These are phyloP conservation scores for Tuberolachnus salignus DNA, from an alignment of 2,888 invertebrate genomes.

Conservation along the genomic window DNA sequence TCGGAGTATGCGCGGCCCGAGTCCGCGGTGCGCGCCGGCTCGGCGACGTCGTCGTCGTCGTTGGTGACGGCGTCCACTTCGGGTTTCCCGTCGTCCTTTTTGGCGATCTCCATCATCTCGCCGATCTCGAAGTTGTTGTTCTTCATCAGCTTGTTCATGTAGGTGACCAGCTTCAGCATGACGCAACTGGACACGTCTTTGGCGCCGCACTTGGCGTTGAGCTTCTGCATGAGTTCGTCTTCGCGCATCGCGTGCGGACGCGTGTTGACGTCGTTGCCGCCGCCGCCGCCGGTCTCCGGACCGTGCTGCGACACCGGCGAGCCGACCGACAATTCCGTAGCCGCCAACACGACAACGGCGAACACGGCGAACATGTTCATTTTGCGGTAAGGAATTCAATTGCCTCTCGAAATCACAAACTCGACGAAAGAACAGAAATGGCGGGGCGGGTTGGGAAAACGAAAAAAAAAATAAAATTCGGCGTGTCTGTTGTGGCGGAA, in stretches of 20 bases:
- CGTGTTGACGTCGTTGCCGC: neutral
- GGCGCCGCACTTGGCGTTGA: constrained; percentile 78
- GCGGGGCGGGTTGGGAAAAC: too few relatives aligned
- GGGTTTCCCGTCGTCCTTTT: constrained; percentile 61
- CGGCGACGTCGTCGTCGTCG: constrained; percentile 61
- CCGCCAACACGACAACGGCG: constrained; percentile 13
- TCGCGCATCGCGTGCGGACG: constrained; percentile 63
- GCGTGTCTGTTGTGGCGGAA: neutral
- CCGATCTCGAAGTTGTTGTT: constrained; percentile 80
- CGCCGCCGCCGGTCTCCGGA: neutral
- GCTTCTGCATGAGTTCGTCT: constrained; percentile 74
- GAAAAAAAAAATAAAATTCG: neutral
- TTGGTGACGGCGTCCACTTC: neutral
- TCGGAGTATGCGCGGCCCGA: constrained; percentile 64
- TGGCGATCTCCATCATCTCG: constrained; percentile 79
- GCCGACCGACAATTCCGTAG: neutral
- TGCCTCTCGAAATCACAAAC: too few relatives aligned
- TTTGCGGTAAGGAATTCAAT: neutral
- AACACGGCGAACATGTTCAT: constrained; percentile 31
- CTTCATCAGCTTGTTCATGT: constrained; percentile 80
- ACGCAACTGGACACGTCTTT: constrained; percentile 81
- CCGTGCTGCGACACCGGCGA: neutral
- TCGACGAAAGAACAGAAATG: too few relatives aligned
- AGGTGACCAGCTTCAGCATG: constrained; percentile 80
- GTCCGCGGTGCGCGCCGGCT: constrained; percentile 62